Conservation (phyloP, 1,140 invertebrate genomes). For the Drosophila hydei region DNA sequence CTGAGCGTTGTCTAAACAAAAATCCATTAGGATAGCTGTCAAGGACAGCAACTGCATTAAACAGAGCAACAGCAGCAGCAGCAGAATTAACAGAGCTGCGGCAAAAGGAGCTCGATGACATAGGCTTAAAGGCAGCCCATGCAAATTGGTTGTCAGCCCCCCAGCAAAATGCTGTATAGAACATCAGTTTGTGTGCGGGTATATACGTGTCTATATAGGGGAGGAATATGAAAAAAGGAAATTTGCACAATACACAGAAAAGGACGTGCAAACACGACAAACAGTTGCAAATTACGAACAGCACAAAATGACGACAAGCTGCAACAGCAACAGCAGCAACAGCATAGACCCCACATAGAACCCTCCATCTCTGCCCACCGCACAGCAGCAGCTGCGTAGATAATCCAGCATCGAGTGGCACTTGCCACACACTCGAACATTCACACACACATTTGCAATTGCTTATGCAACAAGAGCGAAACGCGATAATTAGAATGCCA, state of each 20-base stretch:
- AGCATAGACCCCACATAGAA: neutral
- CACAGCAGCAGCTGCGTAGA: conserved; percentile 61
- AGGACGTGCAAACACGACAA: conserved; percentile 78
- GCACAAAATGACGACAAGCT: conserved; percentile 52
- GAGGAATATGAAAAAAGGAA: conserved; percentile 26
- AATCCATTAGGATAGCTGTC: conserved; percentile 47
- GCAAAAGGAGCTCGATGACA: conserved; percentile 25
- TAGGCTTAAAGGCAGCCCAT: conserved; percentile 30
- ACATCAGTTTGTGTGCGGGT: conserved; percentile 2
- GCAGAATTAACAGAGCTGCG: neutral
- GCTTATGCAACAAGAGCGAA: conserved; percentile 52
- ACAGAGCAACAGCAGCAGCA: neutral
- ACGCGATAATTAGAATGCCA: conserved; percentile 73
- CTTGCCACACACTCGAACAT: conserved; percentile 37
- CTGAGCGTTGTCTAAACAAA: conserved; percentile 36
- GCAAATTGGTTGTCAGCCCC: conserved; percentile 37
- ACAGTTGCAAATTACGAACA: conserved; percentile 74
- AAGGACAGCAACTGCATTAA: conserved; percentile 33
- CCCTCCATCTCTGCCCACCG: conserved; percentile 19
- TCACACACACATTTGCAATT: conserved; percentile 7
- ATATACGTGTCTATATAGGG: neutral
- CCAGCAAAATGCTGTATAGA: conserved; percentile 1
- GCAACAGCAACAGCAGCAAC: conserved; percentile 23
- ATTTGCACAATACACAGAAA: conserved; percentile 78
- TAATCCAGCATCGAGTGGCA: conserved; percentile 63